These are phyloP conservation scores for Daboia siamensis DNA, from an alignment of 2,113 vertebrate genomes.

Conservation along the genomic window DNA sequence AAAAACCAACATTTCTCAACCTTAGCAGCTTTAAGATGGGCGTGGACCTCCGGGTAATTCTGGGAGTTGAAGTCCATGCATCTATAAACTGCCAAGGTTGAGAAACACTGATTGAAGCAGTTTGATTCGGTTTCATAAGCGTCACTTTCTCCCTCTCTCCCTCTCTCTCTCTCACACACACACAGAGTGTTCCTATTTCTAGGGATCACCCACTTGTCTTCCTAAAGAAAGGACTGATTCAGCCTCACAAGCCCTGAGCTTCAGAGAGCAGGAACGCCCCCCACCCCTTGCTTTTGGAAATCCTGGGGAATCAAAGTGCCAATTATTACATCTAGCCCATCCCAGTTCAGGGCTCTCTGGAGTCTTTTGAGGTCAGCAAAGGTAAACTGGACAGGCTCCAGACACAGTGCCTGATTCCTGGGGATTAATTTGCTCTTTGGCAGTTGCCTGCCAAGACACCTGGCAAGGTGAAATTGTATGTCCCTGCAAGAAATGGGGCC, in stretches of 20 bases:
- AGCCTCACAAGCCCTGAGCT: background rate
- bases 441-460: background rate
- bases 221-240: background rate
- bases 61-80: background rate
- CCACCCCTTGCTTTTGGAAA: background rate
- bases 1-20: background rate
- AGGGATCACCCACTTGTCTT: background rate
- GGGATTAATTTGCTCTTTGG: background rate
- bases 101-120: background rate
- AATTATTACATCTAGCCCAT: background rate
- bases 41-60: too few species aligned
- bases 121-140: background rate
- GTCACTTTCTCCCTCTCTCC: rapidly evolving
- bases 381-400: background rate
- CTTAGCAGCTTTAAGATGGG: background rate
- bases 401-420: background rate
- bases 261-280: background rate
- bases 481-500: background rate
- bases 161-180: too few species aligned
- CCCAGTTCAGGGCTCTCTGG: background rate
- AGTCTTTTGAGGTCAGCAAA: background rate
- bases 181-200: background rate
- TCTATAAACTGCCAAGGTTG: background rate
- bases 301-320: background rate
- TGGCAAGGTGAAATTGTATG: background rate